Evolutionary conservation across 2,797 vertebrate species (phyloP).

Genomic region (Lycodopsis pacificus): DNA sequence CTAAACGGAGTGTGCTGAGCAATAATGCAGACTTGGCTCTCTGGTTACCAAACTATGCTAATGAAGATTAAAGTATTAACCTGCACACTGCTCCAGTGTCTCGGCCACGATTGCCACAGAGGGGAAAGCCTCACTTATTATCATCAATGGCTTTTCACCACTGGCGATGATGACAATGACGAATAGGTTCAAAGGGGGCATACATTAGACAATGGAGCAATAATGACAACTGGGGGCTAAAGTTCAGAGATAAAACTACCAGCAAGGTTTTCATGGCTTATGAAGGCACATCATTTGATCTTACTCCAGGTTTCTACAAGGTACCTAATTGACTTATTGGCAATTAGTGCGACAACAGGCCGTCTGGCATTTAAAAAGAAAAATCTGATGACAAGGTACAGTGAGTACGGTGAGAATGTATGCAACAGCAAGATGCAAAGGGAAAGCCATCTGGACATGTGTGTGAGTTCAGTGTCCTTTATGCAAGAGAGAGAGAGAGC

Average conservation of each 20-base stretch:
- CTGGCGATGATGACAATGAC: neutral
- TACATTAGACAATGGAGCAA: constrained; percentile 2
- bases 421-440: neutral
- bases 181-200: constrained; percentile 19
- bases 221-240: neutral
- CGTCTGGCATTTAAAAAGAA: neutral
- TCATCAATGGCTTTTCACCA: constrained; percentile 52
- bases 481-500: neutral
- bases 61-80: constrained; percentile 70
- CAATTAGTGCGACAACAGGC: neutral
- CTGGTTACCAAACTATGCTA: constrained; percentile 55
- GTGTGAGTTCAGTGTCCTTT: neutral
- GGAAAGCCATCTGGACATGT: neutral
- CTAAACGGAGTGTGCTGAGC: constrained; percentile 22
- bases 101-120: constrained; percentile 46
- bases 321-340: neutral
- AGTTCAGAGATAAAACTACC: neutral
- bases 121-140: constrained; percentile 56
- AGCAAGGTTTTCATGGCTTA: neutral
- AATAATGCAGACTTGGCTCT: constrained; percentile 32
- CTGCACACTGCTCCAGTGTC: constrained; percentile 56
- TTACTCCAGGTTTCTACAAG: neutral
- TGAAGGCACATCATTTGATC: neutral
- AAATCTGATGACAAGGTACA: neutral
- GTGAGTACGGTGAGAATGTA: neutral